phyloP scores from a whole-genome alignment of 2,888 invertebrate genomes.

The Epirrita christyi region DNA sequence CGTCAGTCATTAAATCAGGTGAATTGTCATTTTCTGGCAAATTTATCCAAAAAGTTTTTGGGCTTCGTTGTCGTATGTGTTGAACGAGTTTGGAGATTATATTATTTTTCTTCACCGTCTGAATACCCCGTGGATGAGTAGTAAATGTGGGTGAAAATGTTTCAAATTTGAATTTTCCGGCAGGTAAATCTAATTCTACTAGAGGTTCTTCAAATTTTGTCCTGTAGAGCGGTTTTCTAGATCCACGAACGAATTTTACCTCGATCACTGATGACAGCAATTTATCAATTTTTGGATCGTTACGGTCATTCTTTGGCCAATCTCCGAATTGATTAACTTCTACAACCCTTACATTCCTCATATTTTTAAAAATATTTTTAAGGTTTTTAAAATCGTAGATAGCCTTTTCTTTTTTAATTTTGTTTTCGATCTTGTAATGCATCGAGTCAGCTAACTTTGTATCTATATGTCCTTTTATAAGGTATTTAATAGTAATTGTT shows the following conservation, averaged over 20 bases:
- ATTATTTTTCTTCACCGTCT: not conserved
- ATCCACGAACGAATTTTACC: not conserved
- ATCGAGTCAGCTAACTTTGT: not conserved
- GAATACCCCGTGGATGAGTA: not conserved
- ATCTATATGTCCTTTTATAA: not conserved
- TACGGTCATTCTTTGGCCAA: conserved; percentile 2
- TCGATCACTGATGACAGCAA: not conserved
- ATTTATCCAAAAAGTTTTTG: not conserved
- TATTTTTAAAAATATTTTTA: not conserved
- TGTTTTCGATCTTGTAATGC: not conserved
- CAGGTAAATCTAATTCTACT: not conserved
- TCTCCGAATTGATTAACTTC: not conserved
- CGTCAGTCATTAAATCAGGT: not conserved
- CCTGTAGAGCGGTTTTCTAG: not conserved
- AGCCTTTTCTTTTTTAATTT: not conserved
- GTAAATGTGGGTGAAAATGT: conserved; percentile 1
- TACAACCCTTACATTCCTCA: not conserved
- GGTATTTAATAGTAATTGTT: not conserved
- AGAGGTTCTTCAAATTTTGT: not conserved
- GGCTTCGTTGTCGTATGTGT: not conserved
- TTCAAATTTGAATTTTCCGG: not conserved
- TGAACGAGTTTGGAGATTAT: not conserved
- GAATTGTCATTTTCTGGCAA: not conserved
- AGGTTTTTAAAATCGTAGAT: not conserved
- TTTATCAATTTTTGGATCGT: not conserved